Percentiles rank a stretch among this genome's conserved stretches.
These are phyloP conservation scores for Ormyrus nitidulus DNA, from an alignment of 2,888 invertebrate species.

Conservation along the genomic window DNA sequence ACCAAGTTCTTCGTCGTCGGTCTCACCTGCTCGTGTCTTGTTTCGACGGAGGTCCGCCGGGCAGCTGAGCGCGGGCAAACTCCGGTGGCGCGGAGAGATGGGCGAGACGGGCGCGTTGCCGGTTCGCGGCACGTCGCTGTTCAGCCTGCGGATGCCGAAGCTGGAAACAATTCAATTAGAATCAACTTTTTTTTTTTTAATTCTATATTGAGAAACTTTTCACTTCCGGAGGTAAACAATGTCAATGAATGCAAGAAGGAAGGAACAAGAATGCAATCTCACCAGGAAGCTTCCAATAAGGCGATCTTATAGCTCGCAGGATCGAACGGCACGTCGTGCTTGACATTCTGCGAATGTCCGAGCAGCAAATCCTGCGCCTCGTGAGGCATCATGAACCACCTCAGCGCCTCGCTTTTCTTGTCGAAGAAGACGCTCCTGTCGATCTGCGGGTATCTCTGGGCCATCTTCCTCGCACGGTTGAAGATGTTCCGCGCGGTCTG, in stretches of 20 bases:
- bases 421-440: slow-evolving; percentile 87
- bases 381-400: slow-evolving; percentile 93
- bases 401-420: slow-evolving; percentile 81
- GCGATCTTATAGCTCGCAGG: slow-evolving; percentile 77
- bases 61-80: slow-evolving; percentile 78
- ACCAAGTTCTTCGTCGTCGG: slow-evolving; percentile 56
- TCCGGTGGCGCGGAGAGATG: slow-evolving; percentile 82
- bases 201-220: not conserved
- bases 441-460: slow-evolving; percentile 82
- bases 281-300: slow-evolving; percentile 51
- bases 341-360: slow-evolving; percentile 85
- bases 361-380: slow-evolving; percentile 88
- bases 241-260: not conserved
- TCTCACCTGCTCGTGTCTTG: slow-evolving; percentile 35
- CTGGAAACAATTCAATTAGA: not conserved
- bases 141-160: slow-evolving; percentile 64
- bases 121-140: slow-evolving; percentile 71
- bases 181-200: too few relatives aligned
- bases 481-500: slow-evolving; percentile 88
- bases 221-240: too few relatives aligned
- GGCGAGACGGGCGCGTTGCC: slow-evolving; percentile 74
- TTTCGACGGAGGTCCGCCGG: slow-evolving; percentile 52
- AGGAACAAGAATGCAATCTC: not conserved
- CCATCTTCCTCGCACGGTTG: slow-evolving; percentile 85
- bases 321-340: slow-evolving; percentile 86